These are phyloP conservation scores for Peromyscus attwateri DNA, from an alignment of 2,797 vertebrate species.

Conservation along the genomic window DNA sequence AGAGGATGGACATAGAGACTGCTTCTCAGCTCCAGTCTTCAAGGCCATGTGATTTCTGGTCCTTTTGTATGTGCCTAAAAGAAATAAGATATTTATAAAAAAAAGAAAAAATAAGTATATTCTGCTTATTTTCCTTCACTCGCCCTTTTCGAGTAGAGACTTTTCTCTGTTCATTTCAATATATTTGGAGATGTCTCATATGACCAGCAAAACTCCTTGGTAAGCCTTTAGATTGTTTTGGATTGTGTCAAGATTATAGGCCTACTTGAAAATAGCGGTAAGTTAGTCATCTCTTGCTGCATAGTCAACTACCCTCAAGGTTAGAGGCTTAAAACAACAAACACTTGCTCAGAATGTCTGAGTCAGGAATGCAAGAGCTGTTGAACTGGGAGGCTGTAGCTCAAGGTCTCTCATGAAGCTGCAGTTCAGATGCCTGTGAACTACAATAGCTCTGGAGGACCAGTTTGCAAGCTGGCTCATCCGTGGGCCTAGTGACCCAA, in stretches of 20 bases:
- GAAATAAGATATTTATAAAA: not conserved
- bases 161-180: not conserved
- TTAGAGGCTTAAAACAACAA: conserved; percentile 8
- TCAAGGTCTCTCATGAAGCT: not conserved
- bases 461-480: not conserved
- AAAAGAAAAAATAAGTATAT: not conserved
- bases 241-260: not conserved
- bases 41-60: not conserved
- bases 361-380: not conserved
- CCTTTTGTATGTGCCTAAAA: not conserved
- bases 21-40: not conserved
- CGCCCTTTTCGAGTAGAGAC: not conserved
- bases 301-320: not conserved
- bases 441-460: not conserved
- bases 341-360: not conserved
- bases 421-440: not conserved
- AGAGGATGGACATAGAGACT: not conserved
- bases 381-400: not conserved
- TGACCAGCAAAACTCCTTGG: not conserved
- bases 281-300: conserved; percentile 31
- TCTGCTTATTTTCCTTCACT: not conserved
- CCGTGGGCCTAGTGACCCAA: not conserved
- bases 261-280: conserved; percentile 21
- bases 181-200: not conserved
- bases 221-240: not conserved